Conservation (phyloP, 1,140 invertebrate genomes). For the Diprion similis region DNA sequence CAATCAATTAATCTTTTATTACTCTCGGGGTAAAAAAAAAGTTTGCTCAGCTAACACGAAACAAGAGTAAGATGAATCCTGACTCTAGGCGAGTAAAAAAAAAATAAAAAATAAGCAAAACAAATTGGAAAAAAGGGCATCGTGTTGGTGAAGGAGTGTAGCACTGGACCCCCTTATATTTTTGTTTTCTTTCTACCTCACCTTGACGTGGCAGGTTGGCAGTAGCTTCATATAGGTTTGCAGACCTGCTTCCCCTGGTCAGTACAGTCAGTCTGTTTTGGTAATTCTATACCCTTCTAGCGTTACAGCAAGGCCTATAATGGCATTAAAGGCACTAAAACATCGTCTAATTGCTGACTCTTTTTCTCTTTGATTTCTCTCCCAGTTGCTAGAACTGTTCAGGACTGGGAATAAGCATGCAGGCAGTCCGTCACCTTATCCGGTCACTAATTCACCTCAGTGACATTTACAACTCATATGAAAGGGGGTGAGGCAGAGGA, state of each 20-base stretch:
- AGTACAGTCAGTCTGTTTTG: slow-evolving; percentile 42
- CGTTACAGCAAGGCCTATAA: slow-evolving; percentile 41
- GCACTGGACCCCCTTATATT: too few relatives aligned
- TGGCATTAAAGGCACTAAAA: slow-evolving; percentile 42
- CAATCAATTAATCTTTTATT: too few relatives aligned
- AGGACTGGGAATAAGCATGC: not conserved
- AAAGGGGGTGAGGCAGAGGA: not conserved
- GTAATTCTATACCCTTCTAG: slow-evolving; percentile 56
- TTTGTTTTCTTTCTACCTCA: too few relatives aligned
- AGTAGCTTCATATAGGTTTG: not conserved
- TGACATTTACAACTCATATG: slow-evolving; percentile 16
- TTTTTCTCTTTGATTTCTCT: slow-evolving; percentile 18
- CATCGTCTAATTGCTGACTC: slow-evolving; percentile 39
- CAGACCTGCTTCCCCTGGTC: slow-evolving; percentile 28
- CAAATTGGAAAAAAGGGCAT: too few relatives aligned
- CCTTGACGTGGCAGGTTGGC: not conserved
- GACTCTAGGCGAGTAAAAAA: too few relatives aligned
- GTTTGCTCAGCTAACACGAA: too few relatives aligned
- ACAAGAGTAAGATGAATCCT: too few relatives aligned
- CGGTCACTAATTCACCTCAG: slow-evolving; percentile 9
- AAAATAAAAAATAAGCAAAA: too few relatives aligned
- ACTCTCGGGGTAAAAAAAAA: too few relatives aligned
- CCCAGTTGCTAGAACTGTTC: slow-evolving; percentile 8
- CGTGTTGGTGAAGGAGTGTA: too few relatives aligned
- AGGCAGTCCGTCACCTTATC: not conserved